Conservation (phyloP, 2,888 invertebrate genomes). For the Adelphocoris suturalis region DNA sequence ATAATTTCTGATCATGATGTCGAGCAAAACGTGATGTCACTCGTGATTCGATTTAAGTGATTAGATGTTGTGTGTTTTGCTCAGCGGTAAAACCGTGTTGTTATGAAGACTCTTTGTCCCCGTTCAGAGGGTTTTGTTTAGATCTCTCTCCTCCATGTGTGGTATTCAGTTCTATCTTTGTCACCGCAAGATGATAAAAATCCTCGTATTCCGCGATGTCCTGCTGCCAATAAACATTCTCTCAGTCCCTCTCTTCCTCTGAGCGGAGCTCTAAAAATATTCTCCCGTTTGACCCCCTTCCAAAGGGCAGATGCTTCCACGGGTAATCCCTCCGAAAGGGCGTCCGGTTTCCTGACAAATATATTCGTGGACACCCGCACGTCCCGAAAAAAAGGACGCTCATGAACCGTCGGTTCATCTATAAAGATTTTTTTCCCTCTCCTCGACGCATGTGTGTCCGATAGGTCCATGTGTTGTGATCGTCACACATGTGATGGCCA, state of each 20-base stretch:
- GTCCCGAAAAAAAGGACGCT: constrained; percentile 6
- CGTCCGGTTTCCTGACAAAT: constrained; percentile 22
- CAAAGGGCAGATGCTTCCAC: constrained; percentile 23
- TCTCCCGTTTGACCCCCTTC: background rate
- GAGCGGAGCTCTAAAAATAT: background rate
- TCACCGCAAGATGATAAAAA: background rate
- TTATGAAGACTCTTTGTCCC: background rate
- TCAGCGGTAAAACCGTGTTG: background rate
- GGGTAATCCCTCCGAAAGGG: constrained; percentile 1
- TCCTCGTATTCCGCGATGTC: constrained; percentile 27
- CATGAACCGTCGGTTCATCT: constrained; percentile 6
- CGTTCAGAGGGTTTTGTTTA: background rate
- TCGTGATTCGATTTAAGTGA: no score
- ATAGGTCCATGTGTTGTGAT: constrained; percentile 33
- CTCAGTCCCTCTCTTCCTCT: background rate
- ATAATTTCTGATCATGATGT: no score
- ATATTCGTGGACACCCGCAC: constrained; percentile 29
- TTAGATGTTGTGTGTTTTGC: no score
- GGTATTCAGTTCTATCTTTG: constrained; percentile 39
- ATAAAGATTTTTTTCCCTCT: background rate
- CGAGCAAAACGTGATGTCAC: no score
- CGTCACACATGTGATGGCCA: constrained; percentile 35
- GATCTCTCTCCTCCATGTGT: constrained; percentile 27
- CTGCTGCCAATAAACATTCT: constrained; percentile 13
- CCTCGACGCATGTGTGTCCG: constrained; percentile 14